Evolutionary conservation across 2,113 vertebrate genomes (phyloP).

Genomic region (mouse (Mus musculus)): GRCm39 chr13:39708001-39708500

Average conservation of each 20-base stretch:
- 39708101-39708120: conserved; percentile 93
- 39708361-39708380: conserved; percentile 82
- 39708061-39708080: conserved; percentile 96
- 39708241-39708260: conserved; percentile 85
- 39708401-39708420: conserved; percentile 58
- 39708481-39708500: conserved; percentile 49
- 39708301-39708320: conserved; percentile 93
- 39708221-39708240: conserved; percentile 90
- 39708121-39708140: conserved; percentile 90
- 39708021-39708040: conserved; percentile 99
- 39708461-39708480: conserved; percentile 59
- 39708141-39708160: conserved; percentile 89
- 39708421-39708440: neutral
- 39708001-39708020: conserved; percentile 99
- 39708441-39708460: conserved; percentile 15
- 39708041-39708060: conserved; percentile 98
- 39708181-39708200: conserved; percentile 94
- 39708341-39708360: conserved; percentile 86
- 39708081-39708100: conserved; percentile 97
- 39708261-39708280: conserved; percentile 88
- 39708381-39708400: conserved; percentile 69
- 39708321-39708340: conserved; percentile 94
- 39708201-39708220: conserved; percentile 89
- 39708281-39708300: conserved; percentile 96
- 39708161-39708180: conserved; percentile 87